Conservation (phyloP, 2,113 vertebrate genomes). For the Cavia aperea region DNA sequence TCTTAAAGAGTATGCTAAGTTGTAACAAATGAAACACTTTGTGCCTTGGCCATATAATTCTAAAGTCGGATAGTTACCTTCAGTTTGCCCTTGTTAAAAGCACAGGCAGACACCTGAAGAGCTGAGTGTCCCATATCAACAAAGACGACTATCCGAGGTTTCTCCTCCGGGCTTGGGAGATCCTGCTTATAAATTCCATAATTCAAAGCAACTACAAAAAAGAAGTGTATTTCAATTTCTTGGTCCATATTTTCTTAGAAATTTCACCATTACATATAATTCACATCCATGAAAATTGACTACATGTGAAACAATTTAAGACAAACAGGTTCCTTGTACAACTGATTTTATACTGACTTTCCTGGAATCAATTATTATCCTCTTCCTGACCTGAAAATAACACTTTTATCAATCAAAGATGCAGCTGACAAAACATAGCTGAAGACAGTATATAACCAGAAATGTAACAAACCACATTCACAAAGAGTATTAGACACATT, state of each 20-base stretch:
- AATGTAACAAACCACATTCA: neutral
- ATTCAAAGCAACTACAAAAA: constrained; percentile 80
- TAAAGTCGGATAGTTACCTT: constrained; percentile 73
- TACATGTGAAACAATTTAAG: neutral
- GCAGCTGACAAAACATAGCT: neutral
- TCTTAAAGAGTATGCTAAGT: neutral
- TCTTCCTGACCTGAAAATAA: neutral
- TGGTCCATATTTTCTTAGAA: neutral
- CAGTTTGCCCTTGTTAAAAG: constrained; percentile 83
- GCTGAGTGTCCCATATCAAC: constrained; percentile 85
- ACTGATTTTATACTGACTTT: neutral
- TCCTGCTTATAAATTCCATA: constrained; percentile 85
- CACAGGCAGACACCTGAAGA: constrained; percentile 82
- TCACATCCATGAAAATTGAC: neutral
- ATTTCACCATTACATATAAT: constrained; percentile 6
- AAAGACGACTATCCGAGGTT: constrained; percentile 82
- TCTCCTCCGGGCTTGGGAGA: constrained; percentile 80
- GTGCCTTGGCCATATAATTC: neutral
- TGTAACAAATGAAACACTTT: neutral
- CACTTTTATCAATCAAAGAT: neutral
- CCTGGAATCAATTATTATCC: too few species aligned
- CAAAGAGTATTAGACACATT: neutral
- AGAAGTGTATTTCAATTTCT: neutral
- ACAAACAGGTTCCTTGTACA: neutral
- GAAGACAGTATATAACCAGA: neutral